phyloP scores from a whole-genome alignment of 2,113 vertebrate genomes.

The Aramus guarauna region DNA sequence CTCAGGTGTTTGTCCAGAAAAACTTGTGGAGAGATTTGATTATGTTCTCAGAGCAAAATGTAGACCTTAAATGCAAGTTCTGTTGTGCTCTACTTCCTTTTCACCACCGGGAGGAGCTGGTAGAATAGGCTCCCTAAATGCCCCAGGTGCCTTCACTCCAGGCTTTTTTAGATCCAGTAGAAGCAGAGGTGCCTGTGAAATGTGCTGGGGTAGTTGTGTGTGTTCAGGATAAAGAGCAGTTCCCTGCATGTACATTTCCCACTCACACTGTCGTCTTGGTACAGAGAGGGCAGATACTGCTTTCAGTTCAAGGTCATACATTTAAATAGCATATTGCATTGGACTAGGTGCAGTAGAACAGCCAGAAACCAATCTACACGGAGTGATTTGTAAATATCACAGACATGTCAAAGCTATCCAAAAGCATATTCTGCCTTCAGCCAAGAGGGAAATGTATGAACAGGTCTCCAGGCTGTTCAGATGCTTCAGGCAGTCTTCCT shows the following conservation, averaged over 20 bases:
- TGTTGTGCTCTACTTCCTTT: neutral
- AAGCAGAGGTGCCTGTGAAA: neutral
- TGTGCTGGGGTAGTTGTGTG: too few relatives aligned
- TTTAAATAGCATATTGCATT: neutral
- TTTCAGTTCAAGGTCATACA: neutral
- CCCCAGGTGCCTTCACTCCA: neutral
- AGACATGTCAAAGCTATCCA: neutral
- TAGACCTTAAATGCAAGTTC: neutral
- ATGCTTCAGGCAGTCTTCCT: neutral
- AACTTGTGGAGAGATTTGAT: neutral
- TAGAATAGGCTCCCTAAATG: neutral
- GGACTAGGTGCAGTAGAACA: neutral
- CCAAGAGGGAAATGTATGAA: neutral
- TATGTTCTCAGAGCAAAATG: rapidly evolving
- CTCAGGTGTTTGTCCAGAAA: neutral
- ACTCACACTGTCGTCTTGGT: neutral
- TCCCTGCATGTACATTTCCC: neutral
- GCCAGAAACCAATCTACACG: neutral
- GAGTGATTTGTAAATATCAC: neutral
- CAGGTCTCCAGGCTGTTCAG: neutral
- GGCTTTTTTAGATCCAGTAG: neutral
- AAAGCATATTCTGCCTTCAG: neutral
- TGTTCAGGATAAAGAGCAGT: neutral
- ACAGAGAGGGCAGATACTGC: neutral
- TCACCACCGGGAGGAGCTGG: neutral